Evolutionary conservation across 2,113 vertebrate genomes (phyloP).

Genomic region (Ivindomyrus marchei): DNA sequence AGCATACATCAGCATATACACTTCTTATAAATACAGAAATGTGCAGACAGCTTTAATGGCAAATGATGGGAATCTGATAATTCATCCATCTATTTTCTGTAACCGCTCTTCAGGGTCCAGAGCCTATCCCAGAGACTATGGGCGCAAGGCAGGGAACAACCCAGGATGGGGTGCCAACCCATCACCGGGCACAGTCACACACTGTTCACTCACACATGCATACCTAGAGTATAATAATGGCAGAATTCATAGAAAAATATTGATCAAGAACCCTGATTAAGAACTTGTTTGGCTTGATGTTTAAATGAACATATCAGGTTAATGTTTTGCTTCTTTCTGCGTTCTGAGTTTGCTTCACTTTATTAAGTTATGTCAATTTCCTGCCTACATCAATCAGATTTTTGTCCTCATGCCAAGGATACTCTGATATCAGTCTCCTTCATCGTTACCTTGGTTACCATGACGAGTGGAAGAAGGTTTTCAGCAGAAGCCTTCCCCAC

Average conservation of each 20-base stretch:
- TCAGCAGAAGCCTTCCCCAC: not conserved
- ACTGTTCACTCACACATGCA: not conserved
- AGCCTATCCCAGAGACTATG: not conserved
- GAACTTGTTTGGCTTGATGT: not conserved
- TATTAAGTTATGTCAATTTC: constrained; percentile 24
- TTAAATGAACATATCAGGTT: not conserved
- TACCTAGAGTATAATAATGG: not conserved
- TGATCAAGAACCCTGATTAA: not conserved
- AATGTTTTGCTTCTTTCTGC: not conserved
- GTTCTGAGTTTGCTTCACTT: constrained; percentile 2
- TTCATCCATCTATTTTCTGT: not conserved
- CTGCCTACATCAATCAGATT: not conserved
- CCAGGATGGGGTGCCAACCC: not conserved
- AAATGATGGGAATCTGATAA: not conserved
- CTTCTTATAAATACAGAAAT: not conserved
- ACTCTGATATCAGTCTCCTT: constrained; percentile 12
- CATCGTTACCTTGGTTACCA: constrained; percentile 28
- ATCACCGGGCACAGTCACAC: not conserved
- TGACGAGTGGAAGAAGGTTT: constrained; percentile 19
- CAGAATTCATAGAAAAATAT: constrained; percentile 1
- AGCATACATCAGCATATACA: not conserved
- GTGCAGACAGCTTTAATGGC: not conserved
- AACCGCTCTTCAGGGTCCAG: not conserved
- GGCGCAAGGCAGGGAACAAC: not conserved
- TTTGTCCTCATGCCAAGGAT: not conserved